Conservation (phyloP, 2,888 invertebrate species). For the Gari tellinella region DNA sequence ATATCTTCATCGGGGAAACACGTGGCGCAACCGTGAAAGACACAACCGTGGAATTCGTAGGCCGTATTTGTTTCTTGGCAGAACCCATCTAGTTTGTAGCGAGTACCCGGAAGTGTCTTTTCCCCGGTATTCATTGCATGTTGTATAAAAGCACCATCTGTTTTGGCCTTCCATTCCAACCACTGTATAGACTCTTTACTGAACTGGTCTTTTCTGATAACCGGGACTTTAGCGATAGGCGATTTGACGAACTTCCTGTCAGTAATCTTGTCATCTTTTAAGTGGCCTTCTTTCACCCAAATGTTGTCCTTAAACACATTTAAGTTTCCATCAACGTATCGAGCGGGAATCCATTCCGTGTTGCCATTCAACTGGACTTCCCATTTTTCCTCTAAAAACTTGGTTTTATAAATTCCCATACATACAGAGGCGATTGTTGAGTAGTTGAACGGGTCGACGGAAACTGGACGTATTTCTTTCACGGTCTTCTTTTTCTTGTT, state of each 20-base stretch:
- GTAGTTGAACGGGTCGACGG: slow-evolving; percentile 46
- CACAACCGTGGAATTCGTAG: slow-evolving; percentile 39
- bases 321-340: slow-evolving; percentile 14
- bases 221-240: slow-evolving; percentile 10
- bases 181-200: slow-evolving; percentile 44
- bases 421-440: slow-evolving; percentile 41
- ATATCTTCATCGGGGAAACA: background rate
- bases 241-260: slow-evolving; percentile 13
- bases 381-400: slow-evolving; percentile 37
- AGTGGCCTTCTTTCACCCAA: slow-evolving; percentile 20
- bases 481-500: too few species aligned
- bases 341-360: slow-evolving; percentile 19
- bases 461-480: slow-evolving; percentile 7
- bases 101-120: slow-evolving; percentile 11
- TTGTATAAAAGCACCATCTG: slow-evolving; percentile 4
- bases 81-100: slow-evolving; percentile 35
- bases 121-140: slow-evolving; percentile 41
- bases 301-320: slow-evolving; percentile 5
- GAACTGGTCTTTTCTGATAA: slow-evolving; percentile 10
- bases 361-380: slow-evolving; percentile 29
- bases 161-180: slow-evolving; percentile 31
- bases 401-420: slow-evolving; percentile 32
- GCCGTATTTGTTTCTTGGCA: slow-evolving; percentile 31
- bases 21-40: slow-evolving; percentile 15
- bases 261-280: slow-evolving; percentile 9